These are phyloP conservation scores for Drosophila watanabei DNA, from an alignment of 1,140 invertebrate genomes.

Conservation along the genomic window DNA sequence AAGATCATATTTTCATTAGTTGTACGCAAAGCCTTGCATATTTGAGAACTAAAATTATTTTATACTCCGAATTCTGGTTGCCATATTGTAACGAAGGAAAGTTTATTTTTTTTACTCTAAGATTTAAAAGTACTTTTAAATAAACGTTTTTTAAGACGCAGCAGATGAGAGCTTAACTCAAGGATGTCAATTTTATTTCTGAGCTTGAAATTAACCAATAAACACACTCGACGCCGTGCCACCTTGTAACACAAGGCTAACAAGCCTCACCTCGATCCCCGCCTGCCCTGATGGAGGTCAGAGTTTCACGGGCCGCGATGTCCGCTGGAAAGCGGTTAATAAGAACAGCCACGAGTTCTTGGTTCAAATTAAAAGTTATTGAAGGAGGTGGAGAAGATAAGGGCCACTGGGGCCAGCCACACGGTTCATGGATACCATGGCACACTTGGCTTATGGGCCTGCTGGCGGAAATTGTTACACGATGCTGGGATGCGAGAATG, in stretches of 20 bases:
- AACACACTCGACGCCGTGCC: slow-evolving; percentile 52
- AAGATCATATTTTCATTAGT: too few relatives aligned
- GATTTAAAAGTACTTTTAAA: not conserved
- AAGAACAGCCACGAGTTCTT: slow-evolving; percentile 67
- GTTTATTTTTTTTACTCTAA: not conserved
- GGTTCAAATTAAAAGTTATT: slow-evolving; percentile 81
- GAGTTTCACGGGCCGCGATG: slow-evolving; percentile 13
- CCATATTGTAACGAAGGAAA: too few relatives aligned
- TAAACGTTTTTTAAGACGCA: not conserved
- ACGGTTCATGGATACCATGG: not conserved
- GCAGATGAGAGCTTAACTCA: not conserved
- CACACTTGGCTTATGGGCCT: slow-evolving; percentile 45
- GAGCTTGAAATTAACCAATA: slow-evolving; percentile 65
- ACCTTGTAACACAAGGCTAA: slow-evolving; percentile 31
- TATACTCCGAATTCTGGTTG: too few relatives aligned
- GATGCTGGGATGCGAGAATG: slow-evolving; percentile 49
- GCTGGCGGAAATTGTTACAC: slow-evolving; percentile 75
- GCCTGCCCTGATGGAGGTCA: slow-evolving; percentile 1
- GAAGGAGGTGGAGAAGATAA: slow-evolving; percentile 53
- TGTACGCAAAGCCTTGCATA: too few relatives aligned
- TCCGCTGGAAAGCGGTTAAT: slow-evolving; percentile 61
- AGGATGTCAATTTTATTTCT: slow-evolving; percentile 58
- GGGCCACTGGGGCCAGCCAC: slow-evolving; percentile 10
- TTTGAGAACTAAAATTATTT: too few relatives aligned
- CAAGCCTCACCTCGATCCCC: slow-evolving; percentile 12